A percentile compares a stretch with the other conserved stretches of the same genome.
phyloP scores from a whole-genome alignment of 2,113 vertebrate genomes.

The Gallinago paraguaiae region DNA sequence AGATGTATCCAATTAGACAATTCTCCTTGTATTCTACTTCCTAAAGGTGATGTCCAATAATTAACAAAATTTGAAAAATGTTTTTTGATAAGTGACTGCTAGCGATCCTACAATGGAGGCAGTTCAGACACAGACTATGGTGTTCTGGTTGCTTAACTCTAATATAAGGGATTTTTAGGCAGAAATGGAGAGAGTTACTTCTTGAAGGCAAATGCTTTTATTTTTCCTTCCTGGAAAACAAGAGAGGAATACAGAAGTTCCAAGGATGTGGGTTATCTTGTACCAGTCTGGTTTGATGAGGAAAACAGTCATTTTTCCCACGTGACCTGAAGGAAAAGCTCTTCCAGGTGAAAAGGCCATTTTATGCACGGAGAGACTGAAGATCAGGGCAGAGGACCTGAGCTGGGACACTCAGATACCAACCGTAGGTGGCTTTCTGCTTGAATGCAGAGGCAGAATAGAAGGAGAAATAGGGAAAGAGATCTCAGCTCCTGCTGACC shows the following conservation, averaged over 20 bases:
- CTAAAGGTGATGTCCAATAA: neutral
- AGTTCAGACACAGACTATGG: neutral
- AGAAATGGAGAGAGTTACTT: neutral
- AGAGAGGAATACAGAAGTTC: neutral
- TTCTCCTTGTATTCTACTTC: neutral
- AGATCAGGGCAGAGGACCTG: neutral
- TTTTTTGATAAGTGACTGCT: neutral
- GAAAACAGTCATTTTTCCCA: neutral
- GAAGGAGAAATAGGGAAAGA: neutral
- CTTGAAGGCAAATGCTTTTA: neutral
- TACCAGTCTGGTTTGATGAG: neutral
- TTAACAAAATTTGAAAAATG: neutral
- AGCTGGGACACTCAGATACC: neutral
- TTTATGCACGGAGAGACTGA: neutral
- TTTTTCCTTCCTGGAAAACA: neutral
- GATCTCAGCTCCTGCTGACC: neutral
- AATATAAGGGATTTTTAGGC: neutral
- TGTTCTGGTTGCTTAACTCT: neutral
- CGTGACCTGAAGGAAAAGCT: neutral
- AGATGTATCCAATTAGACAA: neutral
- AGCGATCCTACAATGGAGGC: neutral
- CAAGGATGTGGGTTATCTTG: neutral
- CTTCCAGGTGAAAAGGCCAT: neutral
- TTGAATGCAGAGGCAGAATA: neutral
- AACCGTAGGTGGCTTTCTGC: neutral